Evolutionary conservation across 2,113 vertebrate genomes (phyloP).

Genomic region (Acrocephalus arundinaceus): DNA sequence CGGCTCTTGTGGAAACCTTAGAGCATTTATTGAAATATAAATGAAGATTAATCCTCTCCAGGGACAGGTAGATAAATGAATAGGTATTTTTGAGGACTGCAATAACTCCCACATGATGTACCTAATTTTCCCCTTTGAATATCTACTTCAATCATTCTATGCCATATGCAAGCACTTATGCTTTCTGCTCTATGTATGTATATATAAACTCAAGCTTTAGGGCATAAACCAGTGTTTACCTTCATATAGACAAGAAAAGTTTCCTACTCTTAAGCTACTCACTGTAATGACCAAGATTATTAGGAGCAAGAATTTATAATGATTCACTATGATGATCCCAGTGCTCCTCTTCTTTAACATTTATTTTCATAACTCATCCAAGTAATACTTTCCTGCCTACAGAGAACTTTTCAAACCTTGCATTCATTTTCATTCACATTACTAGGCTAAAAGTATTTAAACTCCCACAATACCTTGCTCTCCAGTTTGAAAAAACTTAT

Average conservation of each 20-base stretch:
- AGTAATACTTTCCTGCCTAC: neutral
- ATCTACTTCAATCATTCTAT: neutral
- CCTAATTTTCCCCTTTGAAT: constrained; percentile 21
- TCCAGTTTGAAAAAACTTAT: neutral
- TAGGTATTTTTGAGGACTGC: neutral
- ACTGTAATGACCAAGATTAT: neutral
- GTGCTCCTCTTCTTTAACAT: neutral
- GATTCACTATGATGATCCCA: neutral
- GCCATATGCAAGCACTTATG: neutral
- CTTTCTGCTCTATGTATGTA: neutral
- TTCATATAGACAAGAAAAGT: neutral
- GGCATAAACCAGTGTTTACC: neutral
- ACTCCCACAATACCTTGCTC: neutral
- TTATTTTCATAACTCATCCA: neutral
- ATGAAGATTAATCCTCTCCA: constrained; percentile 18
- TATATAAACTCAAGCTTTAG: neutral
- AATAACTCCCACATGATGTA: neutral
- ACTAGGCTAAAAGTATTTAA: neutral
- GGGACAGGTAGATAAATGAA: neutral
- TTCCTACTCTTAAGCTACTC: neutral
- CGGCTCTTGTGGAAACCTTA: neutral
- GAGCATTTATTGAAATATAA: neutral
- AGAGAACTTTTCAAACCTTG: neutral
- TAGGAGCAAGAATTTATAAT: neutral
- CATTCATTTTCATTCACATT: neutral